Conservation (phyloP, 2,113 vertebrate species). For the Lontra canadensis region DNA sequence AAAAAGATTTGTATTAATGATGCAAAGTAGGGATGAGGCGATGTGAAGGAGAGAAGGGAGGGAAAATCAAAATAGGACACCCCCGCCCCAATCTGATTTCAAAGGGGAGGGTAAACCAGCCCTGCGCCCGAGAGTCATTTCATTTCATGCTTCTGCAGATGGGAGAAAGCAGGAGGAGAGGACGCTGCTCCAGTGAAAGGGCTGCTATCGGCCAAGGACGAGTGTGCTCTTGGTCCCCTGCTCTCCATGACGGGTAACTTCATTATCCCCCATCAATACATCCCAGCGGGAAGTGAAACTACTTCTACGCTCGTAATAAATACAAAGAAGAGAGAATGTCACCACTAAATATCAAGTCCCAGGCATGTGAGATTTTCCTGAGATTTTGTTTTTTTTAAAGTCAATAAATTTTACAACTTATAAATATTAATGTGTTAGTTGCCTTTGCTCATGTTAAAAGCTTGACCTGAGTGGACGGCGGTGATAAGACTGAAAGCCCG, state of each 20-base stretch:
- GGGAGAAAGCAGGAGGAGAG: constrained; percentile 24
- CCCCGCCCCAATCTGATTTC: neutral
- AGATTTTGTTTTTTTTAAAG: constrained; percentile 70
- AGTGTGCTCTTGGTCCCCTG: neutral
- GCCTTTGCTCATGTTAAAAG: constrained; percentile 60
- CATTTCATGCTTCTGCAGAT: neutral
- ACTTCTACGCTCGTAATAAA: constrained; percentile 62
- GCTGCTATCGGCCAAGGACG: constrained; percentile 38
- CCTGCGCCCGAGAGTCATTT: constrained; percentile 23
- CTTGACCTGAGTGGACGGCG: constrained; percentile 38
- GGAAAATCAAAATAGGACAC: neutral
- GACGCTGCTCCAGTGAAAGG: constrained; percentile 39
- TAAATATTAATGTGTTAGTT: constrained; percentile 70
- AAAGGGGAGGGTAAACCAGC: constrained; percentile 42
- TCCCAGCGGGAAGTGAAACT: constrained; percentile 73
- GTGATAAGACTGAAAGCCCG: neutral
- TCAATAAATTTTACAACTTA: constrained; percentile 75
- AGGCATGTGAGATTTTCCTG: constrained; percentile 67
- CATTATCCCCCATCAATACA: constrained; percentile 60
- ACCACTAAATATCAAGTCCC: constrained; percentile 61
- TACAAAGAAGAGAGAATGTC: constrained; percentile 72
- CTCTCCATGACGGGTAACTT: constrained; percentile 52
- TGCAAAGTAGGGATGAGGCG: constrained; percentile 59
- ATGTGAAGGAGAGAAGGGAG: constrained; percentile 60
- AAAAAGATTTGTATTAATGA: constrained; percentile 77